Base-by-base conservation (phyloP, 92 coral and sea anemone species). In the Palythoa caribaeorum region DNA sequence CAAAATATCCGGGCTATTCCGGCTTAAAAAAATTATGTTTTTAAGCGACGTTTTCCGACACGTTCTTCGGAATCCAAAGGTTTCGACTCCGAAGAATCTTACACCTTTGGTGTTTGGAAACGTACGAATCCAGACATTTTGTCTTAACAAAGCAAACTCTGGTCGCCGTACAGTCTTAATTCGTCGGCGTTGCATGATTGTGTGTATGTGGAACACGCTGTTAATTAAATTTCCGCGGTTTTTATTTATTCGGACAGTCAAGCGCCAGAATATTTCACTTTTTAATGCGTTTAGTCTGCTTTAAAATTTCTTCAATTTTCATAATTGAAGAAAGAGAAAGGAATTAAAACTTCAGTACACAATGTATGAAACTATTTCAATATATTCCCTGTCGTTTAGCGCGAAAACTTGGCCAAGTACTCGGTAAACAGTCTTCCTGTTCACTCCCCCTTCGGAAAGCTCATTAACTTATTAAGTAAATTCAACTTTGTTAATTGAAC, bases 181-280 rank as follows among this genome's bases (percentile, higher is more conserved):
- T 81, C 60, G 51, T 81, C 86, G 86, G 86, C 86, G 44, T 35
- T 28, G 63, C 44, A 38, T 21, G 40, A 39, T 47, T 81, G 59
- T 81, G 59, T 39, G 62, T 14, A 21, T 19, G 74, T 40, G 6
- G 76, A 81, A 66, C 55, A 81, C 86, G 76, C 86, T 81, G 76
- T 19, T 81, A 81, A 81, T 81, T 81, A 12, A 68, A 81, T 81
- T 81, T 81, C 86, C 86, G 86, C 86, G 86, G 86, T 81, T 28
- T 81, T 81, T 81, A 68, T 28, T 12, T 62, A 35, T 55, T 80
- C 60, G 85, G 85, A 68, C 76, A 81, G 28, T 68, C 47, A 21
- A 68, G 76, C 86, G 86, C 86, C 86, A 81, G 17, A 36, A 21
- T 8, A 17, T 47, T 65, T 63, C 44, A 65, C 73, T 17, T 79